Evolutionary conservation across 2,113 vertebrate species (phyloP).

Genomic region (Atlantisia rogersi): DNA sequence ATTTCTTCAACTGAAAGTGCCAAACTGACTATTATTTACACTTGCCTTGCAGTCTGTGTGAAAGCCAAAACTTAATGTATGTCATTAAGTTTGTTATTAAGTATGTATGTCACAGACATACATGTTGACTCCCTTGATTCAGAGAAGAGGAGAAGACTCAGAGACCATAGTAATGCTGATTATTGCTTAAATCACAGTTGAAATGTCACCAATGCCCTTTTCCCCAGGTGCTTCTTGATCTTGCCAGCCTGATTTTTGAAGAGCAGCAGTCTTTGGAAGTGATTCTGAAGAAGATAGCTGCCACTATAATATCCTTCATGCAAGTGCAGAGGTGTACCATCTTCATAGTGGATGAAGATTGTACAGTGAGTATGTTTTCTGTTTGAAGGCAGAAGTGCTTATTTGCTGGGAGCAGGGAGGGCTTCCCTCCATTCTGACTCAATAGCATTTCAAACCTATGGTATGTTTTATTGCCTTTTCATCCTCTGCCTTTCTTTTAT

Average conservation of each 20-base stretch:
- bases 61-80: background rate
- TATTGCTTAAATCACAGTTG: background rate
- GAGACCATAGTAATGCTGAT: background rate
- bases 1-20: background rate
- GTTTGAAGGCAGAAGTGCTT: background rate
- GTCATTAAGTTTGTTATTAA: too few species aligned
- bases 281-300: slow-evolving; percentile 93
- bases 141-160: background rate
- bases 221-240: slow-evolving; percentile 89
- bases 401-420: background rate
- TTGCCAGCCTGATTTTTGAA: slow-evolving; percentile 96
- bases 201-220: background rate
- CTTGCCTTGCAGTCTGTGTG: background rate
- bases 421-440: background rate
- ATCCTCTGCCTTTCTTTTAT: background rate
- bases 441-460: background rate
- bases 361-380: slow-evolving; percentile 80
- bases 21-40: background rate
- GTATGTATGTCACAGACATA: background rate
- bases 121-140: background rate
- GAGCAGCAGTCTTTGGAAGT: slow-evolving; percentile 96
- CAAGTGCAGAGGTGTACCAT: slow-evolving; percentile 94
- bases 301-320: slow-evolving; percentile 97
- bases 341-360: slow-evolving; percentile 91
- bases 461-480: background rate